Evolutionary conservation across 2,113 vertebrate species (phyloP), one percentile per base, ranked within the genome.

Genomic region (Semnornis frantzii): DNA sequence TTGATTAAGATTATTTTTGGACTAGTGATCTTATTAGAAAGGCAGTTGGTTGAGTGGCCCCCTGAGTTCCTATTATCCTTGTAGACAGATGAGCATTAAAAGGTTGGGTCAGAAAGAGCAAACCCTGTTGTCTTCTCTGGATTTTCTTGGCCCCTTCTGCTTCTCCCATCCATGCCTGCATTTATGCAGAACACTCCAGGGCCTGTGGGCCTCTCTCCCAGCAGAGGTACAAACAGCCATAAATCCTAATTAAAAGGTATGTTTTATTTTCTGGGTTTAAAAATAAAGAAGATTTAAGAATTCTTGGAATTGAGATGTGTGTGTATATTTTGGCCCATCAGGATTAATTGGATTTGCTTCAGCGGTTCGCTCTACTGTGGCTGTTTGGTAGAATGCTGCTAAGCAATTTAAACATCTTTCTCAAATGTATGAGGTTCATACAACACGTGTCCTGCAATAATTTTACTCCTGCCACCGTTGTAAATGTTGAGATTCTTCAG

Each of bases 1-100:
- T 97, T 97, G 96, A 97, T 97, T 95, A 96, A 92, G 93, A 96
- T 95, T 95, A 96, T 97, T 97, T 97, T 97, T 97, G 95, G 95
- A 96, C 94, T 96, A 80, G 95, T 73, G 83, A 91, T 96, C 93
- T 97, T 96, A 97, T 97, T 96, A 96, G 95, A 91, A 94, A 97
- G 92, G 84, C 95, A 95, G 96, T 95, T 97, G 95, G 96, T 96
- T 95, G 96, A 96, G 89, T 91, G 89, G 86, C 95, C 97, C 87
- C 95, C 75, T 82, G 96, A 95, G 97, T 96, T 97, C 95, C 79
- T 95, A 96, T 96, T 95, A 95, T 96, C 93, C 96, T 97, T 85
- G 90, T 93, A 93, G 95, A 96, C 92, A 85, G 96, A 96, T 94
- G 97, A 95, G 65, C 87, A 83, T 95, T 97, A 94, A 97, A 96